A percentile compares a stretch with the other conserved stretches of the same genome.
phyloP scores from a whole-genome alignment of 2,888 invertebrate species.

The Netelia fuscicornis region DNA sequence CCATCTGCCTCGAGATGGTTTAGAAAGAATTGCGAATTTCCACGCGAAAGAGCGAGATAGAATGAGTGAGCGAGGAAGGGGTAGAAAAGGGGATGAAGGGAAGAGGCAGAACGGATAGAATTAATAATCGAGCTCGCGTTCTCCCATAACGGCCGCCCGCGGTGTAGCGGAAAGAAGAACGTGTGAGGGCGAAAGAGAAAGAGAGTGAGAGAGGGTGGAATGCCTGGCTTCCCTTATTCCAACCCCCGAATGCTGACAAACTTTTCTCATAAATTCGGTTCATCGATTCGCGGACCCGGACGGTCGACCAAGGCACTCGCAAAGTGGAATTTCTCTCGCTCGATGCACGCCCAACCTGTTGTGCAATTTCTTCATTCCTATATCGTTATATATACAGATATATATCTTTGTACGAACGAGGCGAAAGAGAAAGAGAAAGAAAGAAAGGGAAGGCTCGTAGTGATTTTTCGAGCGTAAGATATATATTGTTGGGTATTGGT shows the following conservation, averaged over 20 bases:
- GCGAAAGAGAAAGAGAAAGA: neutral
- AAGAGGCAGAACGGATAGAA: constrained; percentile 39
- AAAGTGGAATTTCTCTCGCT: constrained; percentile 63
- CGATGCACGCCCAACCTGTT: constrained; percentile 64
- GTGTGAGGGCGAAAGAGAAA: constrained; percentile 3
- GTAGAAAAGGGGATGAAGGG: neutral
- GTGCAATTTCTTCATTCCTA: constrained; percentile 56
- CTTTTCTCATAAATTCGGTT: constrained; percentile 69
- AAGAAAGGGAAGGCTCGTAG: constrained; percentile 14
- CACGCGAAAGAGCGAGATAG: neutral
- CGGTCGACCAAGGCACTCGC: constrained; percentile 26
- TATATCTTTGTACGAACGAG: constrained; percentile 24
- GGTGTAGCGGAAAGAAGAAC: constrained; percentile 20
- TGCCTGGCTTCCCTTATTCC: constrained; percentile 29
- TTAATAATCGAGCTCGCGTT: constrained; percentile 59
- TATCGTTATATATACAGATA: constrained; percentile 37
- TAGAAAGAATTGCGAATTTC: constrained; percentile 34
- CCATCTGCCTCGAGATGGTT: constrained; percentile 13
- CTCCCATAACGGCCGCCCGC: constrained; percentile 2
- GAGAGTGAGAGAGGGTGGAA: constrained; percentile 8
- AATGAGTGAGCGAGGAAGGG: constrained; percentile 4
- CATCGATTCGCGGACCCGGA: constrained; percentile 59
- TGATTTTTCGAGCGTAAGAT: constrained; percentile 29
- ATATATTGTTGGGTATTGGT: constrained; percentile 38
- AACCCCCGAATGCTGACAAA: constrained; percentile 59